A percentile compares a stretch with the other conserved stretches of the same genome.
Evolutionary conservation across 2,113 vertebrate genomes (phyloP).

Genomic region (Malaclemys terrapin): DNA sequence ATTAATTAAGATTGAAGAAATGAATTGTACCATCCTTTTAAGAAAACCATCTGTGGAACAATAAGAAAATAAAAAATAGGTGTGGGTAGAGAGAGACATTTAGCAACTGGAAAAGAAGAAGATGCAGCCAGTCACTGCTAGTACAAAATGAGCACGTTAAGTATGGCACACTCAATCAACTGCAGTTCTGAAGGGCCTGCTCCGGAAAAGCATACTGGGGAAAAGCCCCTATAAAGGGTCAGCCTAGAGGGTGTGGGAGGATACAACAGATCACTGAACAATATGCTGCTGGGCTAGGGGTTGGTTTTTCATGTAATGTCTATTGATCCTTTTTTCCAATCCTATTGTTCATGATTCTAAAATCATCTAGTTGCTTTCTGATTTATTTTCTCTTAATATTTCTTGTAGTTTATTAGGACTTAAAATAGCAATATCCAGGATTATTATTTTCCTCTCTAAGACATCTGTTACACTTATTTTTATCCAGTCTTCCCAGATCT

Average conservation of each 20-base stretch:
- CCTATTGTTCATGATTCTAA: neutral
- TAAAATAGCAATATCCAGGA: neutral
- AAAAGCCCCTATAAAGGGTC: neutral
- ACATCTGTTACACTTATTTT: neutral
- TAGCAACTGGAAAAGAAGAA: neutral
- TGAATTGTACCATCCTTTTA: neutral
- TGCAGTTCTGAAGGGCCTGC: neutral
- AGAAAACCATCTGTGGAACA: neutral
- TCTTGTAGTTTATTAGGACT: neutral
- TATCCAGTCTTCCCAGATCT: neutral
- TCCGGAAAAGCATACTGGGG: neutral
- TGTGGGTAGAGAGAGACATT: neutral
- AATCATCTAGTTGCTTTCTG: neutral
- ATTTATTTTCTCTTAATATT: neutral
- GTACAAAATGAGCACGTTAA: neutral
- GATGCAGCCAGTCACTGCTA: neutral
- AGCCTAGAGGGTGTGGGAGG: neutral
- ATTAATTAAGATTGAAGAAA: neutral
- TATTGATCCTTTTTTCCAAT: neutral
- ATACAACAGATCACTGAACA: neutral
- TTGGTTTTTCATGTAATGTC: neutral
- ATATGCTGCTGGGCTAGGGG: neutral
- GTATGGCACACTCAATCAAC: neutral
- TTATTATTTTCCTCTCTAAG: neutral
- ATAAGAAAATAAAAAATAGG: neutral